Base-by-base conservation (phyloP, 1,140 invertebrate genomes). In the Diachasma alloeum region DNA sequence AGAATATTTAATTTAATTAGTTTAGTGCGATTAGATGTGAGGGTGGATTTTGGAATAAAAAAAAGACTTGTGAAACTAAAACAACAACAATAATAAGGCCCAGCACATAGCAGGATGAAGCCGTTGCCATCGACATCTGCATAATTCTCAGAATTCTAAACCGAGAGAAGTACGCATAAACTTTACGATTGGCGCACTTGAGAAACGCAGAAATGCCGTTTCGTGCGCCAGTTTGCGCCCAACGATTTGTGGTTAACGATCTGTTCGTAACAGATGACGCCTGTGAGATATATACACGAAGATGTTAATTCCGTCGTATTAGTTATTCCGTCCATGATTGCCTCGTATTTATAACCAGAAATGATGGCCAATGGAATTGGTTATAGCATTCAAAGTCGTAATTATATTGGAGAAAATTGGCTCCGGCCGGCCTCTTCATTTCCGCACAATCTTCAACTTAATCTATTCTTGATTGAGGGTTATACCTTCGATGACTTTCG, bases 271-370 rank as follows among this genome's bases (percentile, higher is more conserved):
- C 86, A 87, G 86, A 87, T 87, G 87, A 88, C 86, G 86, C 86
- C 86, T 80, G 63, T 74, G 85, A 85, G 83, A 87, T 87, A 84
- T 84, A 31, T 31, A 31, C 31, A 83, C 85, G 82, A 85, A 84
- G 83, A 88, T 87, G 86, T 88, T 88, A 88, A 88, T 88, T 87
- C 83, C 84, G 83, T 86, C 17, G 15, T 86, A 86, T 87, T 87
- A 88, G 85, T 88, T 85, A 85, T 84, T 86, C 76, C 73, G 77
- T 77, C 79, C 56, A 56, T 75, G 39, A 66, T 69, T 42, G 79
- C 82, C 79, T 79, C 48, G 17, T 19, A 53, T 53, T 53, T 53
- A 53, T 53, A 53, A 13, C 13, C 39, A 13, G 39, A 13, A 42
- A 42, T 42, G 9, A 42, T 13, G 39, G 39, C 39, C 48, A n/a